A percentile compares a stretch with the other conserved stretches of the same genome.
Conservation (phyloP, 2,888 invertebrate species). For the Rhodophaea formosa region DNA sequence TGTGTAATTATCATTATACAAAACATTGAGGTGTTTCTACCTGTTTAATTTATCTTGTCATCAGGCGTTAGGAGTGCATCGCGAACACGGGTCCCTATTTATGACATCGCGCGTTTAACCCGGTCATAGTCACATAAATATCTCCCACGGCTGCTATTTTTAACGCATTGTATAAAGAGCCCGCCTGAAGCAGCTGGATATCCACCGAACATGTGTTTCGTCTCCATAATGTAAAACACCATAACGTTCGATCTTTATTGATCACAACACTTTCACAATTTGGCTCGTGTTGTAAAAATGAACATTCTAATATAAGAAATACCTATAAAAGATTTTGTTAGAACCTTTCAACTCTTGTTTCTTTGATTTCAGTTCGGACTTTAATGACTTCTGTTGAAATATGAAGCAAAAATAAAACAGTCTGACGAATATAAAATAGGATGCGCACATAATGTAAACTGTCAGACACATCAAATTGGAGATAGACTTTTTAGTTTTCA, state of each 20-base stretch:
- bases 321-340: neutral
- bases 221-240: conserved; percentile 14
- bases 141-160: conserved; percentile 69
- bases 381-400: neutral
- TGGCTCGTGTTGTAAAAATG: neutral
- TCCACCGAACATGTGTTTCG: conserved; percentile 13
- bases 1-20: no score
- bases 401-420: neutral
- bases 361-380: neutral
- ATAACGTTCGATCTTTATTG: conserved; percentile 9
- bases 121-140: conserved; percentile 77
- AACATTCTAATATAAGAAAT: neutral
- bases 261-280: conserved; percentile 7
- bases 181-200: conserved; percentile 25
- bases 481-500: no score
- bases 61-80: conserved; percentile 35
- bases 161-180: conserved; percentile 61
- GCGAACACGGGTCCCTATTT: conserved; percentile 51
- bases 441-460: neutral
- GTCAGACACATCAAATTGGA: neutral
- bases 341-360: neutral
- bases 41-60: conserved; percentile 23
- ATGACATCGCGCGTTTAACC: conserved; percentile 67
- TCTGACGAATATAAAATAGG: neutral
- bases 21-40: no score